Conservation (phyloP, 1,140 invertebrate species). For the Druon quercuslanigerum region DNA sequence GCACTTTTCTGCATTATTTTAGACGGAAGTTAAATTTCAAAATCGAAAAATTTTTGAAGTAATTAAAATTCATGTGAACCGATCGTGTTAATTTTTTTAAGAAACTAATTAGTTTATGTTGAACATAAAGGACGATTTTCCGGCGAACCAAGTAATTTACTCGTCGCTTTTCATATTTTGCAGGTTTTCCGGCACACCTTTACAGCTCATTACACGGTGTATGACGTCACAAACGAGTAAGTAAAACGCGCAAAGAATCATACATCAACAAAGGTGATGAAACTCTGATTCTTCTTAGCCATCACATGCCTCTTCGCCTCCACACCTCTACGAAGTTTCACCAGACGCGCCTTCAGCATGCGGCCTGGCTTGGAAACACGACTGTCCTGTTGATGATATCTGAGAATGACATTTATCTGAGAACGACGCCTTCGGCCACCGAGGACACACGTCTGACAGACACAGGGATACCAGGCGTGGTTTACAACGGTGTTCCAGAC, state of each 20-base stretch:
- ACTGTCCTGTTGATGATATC: slow-evolving; percentile 83
- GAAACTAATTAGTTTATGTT: too few relatives aligned
- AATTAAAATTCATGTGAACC: too few relatives aligned
- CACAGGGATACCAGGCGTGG: slow-evolving; percentile 82
- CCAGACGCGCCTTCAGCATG: slow-evolving; percentile 84
- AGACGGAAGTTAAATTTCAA: too few relatives aligned
- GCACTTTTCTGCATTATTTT: too few relatives aligned
- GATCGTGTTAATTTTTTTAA: too few relatives aligned
- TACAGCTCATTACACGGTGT: slow-evolving; percentile 89
- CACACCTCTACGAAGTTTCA: slow-evolving; percentile 81
- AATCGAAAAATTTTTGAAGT: too few relatives aligned
- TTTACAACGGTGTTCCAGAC: slow-evolving; percentile 95
- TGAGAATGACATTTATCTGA: slow-evolving; percentile 92
- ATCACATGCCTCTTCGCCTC: slow-evolving; percentile 86
- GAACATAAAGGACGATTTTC: too few relatives aligned
- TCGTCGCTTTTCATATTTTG: slow-evolving; percentile 53
- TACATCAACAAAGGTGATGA: slow-evolving; percentile 18
- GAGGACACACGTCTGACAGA: slow-evolving; percentile 83
- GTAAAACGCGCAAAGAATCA: slow-evolving; percentile 65
- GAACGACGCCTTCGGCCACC: slow-evolving; percentile 79
- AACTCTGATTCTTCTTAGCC: slow-evolving; percentile 73
- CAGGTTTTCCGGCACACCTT: slow-evolving; percentile 88
- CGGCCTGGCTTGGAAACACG: slow-evolving; percentile 85
- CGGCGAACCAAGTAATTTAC: too few relatives aligned
- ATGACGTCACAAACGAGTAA: slow-evolving; percentile 90